phyloP scores from a whole-genome alignment of 2,888 invertebrate genomes.

The Macrophya alboannulata region DNA sequence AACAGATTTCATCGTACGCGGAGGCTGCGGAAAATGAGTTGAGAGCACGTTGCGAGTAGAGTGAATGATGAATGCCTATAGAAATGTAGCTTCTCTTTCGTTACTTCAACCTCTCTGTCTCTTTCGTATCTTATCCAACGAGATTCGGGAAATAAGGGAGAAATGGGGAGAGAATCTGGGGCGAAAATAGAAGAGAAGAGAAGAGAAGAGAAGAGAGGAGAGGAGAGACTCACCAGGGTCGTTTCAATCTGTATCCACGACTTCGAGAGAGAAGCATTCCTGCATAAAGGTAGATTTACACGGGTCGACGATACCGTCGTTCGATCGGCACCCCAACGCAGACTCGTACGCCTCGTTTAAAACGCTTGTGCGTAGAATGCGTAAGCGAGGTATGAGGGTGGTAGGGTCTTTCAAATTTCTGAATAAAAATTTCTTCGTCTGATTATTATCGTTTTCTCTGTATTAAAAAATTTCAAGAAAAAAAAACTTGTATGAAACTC shows the following conservation, averaged over 20 bases:
- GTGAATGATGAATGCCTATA: slow-evolving; percentile 76
- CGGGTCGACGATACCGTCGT: slow-evolving; percentile 39
- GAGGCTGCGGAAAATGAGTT: slow-evolving; percentile 62
- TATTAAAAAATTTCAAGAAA: background rate
- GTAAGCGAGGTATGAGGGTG: background rate
- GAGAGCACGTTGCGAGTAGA: slow-evolving; percentile 61
- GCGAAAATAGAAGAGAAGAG: background rate
- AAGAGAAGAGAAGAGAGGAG: background rate
- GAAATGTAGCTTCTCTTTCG: slow-evolving; percentile 72
- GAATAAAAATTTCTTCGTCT: background rate
- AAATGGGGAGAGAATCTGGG: slow-evolving; percentile 1
- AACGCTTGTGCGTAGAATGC: slow-evolving; percentile 18
- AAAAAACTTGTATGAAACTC: background rate
- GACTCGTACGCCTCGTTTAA: slow-evolving; percentile 30
- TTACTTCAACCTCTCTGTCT: slow-evolving; percentile 64
- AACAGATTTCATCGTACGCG: slow-evolving; percentile 65
- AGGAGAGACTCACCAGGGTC: slow-evolving; percentile 36
- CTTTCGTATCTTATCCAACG: slow-evolving; percentile 41
- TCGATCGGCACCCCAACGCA: slow-evolving; percentile 29
- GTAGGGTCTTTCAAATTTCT: background rate
- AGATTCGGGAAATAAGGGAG: slow-evolving; percentile 52
- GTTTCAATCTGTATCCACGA: slow-evolving; percentile 45
- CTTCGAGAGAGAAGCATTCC: slow-evolving; percentile 25
- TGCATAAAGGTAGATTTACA: slow-evolving; percentile 50
- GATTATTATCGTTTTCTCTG: background rate